These are phyloP conservation scores for Sinella curviseta DNA, from an alignment of 1,140 invertebrate species.

Conservation along the genomic window DNA sequence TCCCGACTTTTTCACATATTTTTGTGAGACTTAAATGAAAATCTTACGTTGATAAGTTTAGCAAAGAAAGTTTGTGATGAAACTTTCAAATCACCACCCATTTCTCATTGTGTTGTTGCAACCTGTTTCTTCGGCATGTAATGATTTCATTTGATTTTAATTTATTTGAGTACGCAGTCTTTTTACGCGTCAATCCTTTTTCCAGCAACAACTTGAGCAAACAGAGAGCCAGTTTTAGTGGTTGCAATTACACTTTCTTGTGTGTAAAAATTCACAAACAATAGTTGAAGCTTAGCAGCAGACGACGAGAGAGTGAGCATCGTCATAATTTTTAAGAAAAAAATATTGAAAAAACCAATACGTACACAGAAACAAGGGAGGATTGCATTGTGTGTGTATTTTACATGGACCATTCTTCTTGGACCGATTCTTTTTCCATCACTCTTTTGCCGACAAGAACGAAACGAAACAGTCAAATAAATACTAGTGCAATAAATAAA, in stretches of 20 bases:
- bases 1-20: no score
- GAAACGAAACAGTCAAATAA: constrained; percentile 22
- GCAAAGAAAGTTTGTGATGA: no score
- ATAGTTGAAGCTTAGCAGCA: background rate
- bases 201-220: background rate
- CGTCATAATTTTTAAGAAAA: background rate
- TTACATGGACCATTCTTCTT: background rate
- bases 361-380: no score
- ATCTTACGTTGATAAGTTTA: no score
- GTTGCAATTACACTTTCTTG: background rate
- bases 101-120: background rate
- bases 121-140: background rate
- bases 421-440: background rate
- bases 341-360: no score
- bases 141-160: constrained; percentile 5
- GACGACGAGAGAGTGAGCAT: no score
- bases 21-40: no score
- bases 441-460: constrained; percentile 19
- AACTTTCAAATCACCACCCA: background rate
- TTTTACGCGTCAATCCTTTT: constrained; percentile 1
- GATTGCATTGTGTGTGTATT: background rate
- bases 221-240: background rate
- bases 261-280: background rate
- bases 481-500: constrained; percentile 18
- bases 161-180: background rate